A percentile compares a stretch with the other conserved stretches of the same genome.
Evolutionary conservation across 2,888 invertebrate genomes (phyloP).

Genomic region (Drosophila pegasa): DNA sequence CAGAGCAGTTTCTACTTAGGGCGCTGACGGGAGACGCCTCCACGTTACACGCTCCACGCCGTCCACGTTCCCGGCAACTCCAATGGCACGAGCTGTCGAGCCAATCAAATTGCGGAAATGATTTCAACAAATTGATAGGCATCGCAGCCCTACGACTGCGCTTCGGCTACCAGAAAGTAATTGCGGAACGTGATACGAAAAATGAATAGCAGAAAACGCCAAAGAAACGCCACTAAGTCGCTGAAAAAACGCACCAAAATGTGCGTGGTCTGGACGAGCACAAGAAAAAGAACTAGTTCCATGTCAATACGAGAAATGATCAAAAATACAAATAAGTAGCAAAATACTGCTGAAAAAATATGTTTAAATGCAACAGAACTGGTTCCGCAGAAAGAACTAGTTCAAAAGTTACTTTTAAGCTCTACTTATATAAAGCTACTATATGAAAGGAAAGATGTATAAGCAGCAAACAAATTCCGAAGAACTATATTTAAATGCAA

Average conservation of each 20-base stretch:
- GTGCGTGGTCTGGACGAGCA: conserved; percentile 59
- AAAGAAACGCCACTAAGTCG: conserved; percentile 25
- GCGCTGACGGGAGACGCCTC: conserved; percentile 60
- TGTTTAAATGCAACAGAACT: too few species aligned
- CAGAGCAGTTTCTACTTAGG: conserved; percentile 24
- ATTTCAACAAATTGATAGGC: conserved; percentile 81
- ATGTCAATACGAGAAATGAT: not conserved
- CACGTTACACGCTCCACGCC: conserved; percentile 25
- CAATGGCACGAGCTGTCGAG: conserved; percentile 63
- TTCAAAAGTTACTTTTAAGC: too few species aligned
- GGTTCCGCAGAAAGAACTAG: too few species aligned
- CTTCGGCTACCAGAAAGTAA: conserved; percentile 35
- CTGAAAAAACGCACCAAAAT: conserved; percentile 14
- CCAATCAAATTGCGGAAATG: conserved; percentile 81
- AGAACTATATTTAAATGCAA: not conserved
- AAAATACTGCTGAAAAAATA: too few species aligned
- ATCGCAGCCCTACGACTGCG: conserved; percentile 46
- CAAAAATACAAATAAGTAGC: too few species aligned
- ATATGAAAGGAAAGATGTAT: too few species aligned
- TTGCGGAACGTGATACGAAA: conserved; percentile 46
- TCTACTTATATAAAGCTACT: too few species aligned
- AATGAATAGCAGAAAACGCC: conserved; percentile 25
- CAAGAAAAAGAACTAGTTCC: conserved; percentile 8
- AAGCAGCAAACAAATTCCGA: too few species aligned
- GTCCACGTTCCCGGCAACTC: conserved; percentile 42